Evolutionary conservation across 1,140 invertebrate species (phyloP), one percentile per base, ranked within the genome.

Genomic region (Trichogramma pretiosum): DNA sequence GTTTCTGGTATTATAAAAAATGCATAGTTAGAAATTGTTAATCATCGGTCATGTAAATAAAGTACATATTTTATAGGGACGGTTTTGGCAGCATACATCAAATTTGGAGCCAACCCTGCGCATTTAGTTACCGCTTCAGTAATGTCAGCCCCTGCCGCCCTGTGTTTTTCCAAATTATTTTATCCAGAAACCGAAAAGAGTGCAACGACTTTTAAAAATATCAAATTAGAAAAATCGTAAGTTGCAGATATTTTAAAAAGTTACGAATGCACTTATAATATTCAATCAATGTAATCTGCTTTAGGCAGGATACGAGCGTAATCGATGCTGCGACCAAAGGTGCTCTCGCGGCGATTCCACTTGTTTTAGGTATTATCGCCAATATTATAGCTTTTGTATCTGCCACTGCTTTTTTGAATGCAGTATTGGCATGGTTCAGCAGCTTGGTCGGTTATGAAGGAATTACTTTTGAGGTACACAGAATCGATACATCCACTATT

Each of bases 381-480:
- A 96, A 93, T 61, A 72, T 98, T 2, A 84, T 98, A 9, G 92
- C 92, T 0, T 95, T 96, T 61, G 77, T 98, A 1, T 81, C 92
- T 0, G 81, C 93, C 50, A 69, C 97, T 1, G 77, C 84, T 1
- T 92, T 96, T 61, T 50, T 93, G 0, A 90, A 97, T 65, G 78
- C 77, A 3, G 50, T 90, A 0, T 65, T 96, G 1, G 76, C 73
- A 5, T 98, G 91, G 85, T 68, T 86, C 37, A 89, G 89, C 1
- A 66, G 61, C 0, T 64, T 94, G 10, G 77, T 95, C 11, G 90
- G 86, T 52, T 64, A 68, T 35, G 63, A 69, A 0, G 50, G 62
- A 17, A 37, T 77, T 2, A 71, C 58, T 7, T 72, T 80, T 26
- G 72, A 78, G 63, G 77, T 77, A 66, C 62, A 48, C 57, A 48